Conservation (phyloP, 2,113 vertebrate species). For the Phyllopteryx taeniolatus region DNA sequence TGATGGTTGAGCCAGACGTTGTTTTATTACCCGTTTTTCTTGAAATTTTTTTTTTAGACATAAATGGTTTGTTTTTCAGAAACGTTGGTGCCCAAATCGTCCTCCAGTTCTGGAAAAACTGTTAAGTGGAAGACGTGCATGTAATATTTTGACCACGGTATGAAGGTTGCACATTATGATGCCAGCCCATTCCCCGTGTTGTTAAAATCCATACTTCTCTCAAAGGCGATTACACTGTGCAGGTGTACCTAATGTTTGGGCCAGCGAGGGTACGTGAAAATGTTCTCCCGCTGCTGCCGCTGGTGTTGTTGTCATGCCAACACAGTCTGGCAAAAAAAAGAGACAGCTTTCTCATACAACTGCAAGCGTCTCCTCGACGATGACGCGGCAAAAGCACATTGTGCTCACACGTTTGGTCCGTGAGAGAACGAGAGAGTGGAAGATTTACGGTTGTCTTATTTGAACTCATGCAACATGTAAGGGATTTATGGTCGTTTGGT, state of each 20-base stretch:
- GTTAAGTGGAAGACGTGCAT: no score
- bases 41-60: no score
- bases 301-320: background rate
- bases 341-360: background rate
- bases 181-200: background rate
- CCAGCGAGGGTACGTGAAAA: background rate
- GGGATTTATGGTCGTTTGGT: background rate
- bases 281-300: background rate
- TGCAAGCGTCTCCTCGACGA: background rate
- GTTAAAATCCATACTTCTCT: background rate
- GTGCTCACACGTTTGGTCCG: background rate
- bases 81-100: no score
- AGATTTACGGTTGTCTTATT: background rate
- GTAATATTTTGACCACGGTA: no score
- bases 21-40: no score
- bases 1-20: no score
- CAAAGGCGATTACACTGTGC: background rate
- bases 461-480: no score
- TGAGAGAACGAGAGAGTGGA: background rate
- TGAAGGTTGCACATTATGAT: background rate
- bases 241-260: background rate
- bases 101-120: no score
- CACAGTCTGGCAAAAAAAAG: background rate
- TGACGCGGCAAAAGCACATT: background rate
- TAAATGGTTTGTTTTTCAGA: no score